phyloP scores from a whole-genome alignment of 2,888 invertebrate species.

The Tetanocera ferruginea region DNA sequence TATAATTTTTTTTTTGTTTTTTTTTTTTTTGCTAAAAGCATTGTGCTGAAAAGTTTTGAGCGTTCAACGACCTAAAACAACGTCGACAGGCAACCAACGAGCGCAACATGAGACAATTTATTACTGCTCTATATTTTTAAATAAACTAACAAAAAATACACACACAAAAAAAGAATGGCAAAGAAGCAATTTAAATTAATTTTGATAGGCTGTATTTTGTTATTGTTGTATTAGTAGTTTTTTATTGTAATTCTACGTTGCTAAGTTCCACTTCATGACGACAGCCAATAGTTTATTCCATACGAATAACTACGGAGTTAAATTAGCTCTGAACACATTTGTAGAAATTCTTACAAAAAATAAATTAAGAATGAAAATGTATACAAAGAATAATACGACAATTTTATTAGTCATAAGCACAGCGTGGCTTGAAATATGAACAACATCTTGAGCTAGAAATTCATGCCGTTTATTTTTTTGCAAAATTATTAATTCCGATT shows the following conservation, averaged over 20 bases:
- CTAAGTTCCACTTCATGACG: no score
- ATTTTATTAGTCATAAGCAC: no score
- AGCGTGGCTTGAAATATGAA: no score
- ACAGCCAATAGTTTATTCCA: no score
- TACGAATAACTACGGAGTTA: background rate
- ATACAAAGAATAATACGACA: no score
- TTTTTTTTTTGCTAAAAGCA: background rate
- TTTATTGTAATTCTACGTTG: background rate
- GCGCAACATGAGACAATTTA: constrained; percentile 8
- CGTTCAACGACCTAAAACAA: constrained; percentile 16
- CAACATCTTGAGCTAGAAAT: no score
- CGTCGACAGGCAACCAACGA: background rate
- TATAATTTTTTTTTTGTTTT: background rate
- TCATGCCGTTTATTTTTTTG: no score
- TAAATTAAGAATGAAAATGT: no score
- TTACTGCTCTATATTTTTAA: constrained; percentile 7
- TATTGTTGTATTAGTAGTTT: background rate
- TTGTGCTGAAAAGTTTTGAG: background rate
- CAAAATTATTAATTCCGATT: no score
- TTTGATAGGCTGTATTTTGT: background rate
- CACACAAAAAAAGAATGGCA: background rate
- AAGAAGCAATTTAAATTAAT: constrained; percentile 18
- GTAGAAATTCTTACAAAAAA: no score
- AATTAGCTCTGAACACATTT: background rate
- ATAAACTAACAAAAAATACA: background rate